A percentile compares a stretch with the other conserved stretches of the same genome.
Conservation (phyloP, 2,888 invertebrate genomes). For the Cosmopolites sordidus region DNA sequence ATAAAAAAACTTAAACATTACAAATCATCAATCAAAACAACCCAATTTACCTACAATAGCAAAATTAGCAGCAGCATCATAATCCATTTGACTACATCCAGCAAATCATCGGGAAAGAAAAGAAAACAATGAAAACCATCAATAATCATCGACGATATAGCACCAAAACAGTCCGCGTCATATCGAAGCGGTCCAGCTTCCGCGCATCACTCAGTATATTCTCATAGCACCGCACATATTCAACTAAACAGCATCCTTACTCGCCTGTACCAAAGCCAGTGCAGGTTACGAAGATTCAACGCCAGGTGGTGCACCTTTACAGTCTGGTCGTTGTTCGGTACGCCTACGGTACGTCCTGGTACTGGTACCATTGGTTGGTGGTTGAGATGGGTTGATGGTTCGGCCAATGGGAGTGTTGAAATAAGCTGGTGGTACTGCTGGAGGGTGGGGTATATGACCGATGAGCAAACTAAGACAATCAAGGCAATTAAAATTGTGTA, state of each 20-base stretch:
- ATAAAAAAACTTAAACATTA: no score
- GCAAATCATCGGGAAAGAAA: background rate
- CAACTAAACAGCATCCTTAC: conserved; percentile 20
- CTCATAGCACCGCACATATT: conserved; percentile 20
- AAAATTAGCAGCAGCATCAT: conserved; percentile 36
- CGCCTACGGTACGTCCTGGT: conserved; percentile 8
- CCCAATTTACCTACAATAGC: conserved; percentile 36
- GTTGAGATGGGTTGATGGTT: conserved; percentile 1
- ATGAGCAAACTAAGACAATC: conserved; percentile 23
- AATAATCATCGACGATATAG: background rate
- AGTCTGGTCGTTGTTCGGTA: conserved; percentile 9
- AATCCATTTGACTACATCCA: conserved; percentile 32
- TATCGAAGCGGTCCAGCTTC: conserved; percentile 10
- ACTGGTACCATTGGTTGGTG: conserved; percentile 5
- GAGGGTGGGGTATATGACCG: background rate
- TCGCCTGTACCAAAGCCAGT: conserved; percentile 15
- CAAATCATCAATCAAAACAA: no score
- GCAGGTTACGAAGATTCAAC: conserved; percentile 1
- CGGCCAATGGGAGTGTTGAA: background rate
- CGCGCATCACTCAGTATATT: conserved; percentile 20
- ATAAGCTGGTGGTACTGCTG: background rate
- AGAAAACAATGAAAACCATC: background rate
- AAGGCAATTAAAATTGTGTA: conserved; percentile 33
- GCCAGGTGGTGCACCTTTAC: conserved; percentile 17
- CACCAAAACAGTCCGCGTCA: conserved; percentile 12